Base-by-base conservation (phyloP, 2,797 vertebrate species). In the Crenuchus spilurus region DNA sequence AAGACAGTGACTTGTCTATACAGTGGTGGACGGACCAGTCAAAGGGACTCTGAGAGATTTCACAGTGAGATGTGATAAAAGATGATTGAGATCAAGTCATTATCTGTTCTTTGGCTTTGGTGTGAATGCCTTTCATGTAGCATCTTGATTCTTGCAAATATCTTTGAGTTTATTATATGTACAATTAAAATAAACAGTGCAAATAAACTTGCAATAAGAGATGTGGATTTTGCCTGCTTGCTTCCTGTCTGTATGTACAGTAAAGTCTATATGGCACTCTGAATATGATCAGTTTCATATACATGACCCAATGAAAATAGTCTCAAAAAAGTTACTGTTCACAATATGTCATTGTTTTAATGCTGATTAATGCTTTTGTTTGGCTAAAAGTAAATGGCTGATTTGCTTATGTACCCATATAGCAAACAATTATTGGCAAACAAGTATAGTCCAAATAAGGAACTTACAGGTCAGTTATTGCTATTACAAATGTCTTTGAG, bases 1-100 rank as follows among this genome's bases (percentile, higher is more conserved):
- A 79, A 6, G 48, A 1, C 72, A 80, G 83, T 86, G 82, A 87
- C 73, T 70, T 49, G 52, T 55, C 4, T 66, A 58, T 70, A 80
- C 41, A 75, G 75, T 70, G 74, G 57, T 79, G 30, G 42, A 20
- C 63, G 73, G 41, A 26, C 57, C 57, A 72, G n/a, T 72, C 42
- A 42, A 67, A 62, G 48, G 63, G 77, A 71, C 68, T 65, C 68
- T 28, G 68, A 64, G 78, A 61, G 26, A 3, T 52, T 35, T 54
- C 44, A 64, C 18, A 70, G 64, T 39, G 65, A 39, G 18, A 58
- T 44, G 35, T 28, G 58, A 52, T 20, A 46, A 33, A 18, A 35
- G 35, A 37, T 60, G 63, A 70, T 71, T 63, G 66, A 37, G 57
- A 22, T 41, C 22, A 20, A 24, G 46, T 30, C 39, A 6, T 48